Evolutionary conservation across 2,113 vertebrate genomes (phyloP).

Genomic region (Cololabis saira): DNA sequence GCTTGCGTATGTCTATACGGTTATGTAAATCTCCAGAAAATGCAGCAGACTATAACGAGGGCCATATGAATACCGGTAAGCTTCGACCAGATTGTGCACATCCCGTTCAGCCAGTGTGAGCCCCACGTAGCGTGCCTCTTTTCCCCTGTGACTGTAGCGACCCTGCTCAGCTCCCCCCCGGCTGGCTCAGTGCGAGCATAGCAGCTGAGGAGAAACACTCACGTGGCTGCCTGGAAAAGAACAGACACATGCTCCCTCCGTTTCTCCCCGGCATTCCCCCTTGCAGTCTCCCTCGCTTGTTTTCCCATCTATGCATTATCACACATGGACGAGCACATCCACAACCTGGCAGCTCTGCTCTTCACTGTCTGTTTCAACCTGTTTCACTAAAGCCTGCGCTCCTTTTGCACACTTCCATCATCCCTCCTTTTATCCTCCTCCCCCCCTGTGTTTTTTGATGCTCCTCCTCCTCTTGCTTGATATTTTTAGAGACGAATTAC

Average conservation of each 20-base stretch:
- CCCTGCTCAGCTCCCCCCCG: constrained; percentile 62
- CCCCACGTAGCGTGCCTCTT: constrained; percentile 15
- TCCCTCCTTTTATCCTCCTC: constrained; percentile 52
- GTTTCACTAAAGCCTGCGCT: constrained; percentile 7
- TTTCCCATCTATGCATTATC: constrained; percentile 1
- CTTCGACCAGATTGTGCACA: constrained; percentile 15
- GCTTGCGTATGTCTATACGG: background rate
- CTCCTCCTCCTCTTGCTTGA: constrained; percentile 68
- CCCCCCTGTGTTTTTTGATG: constrained; percentile 66
- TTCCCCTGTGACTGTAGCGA: constrained; percentile 50
- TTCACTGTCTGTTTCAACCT: constrained; percentile 31
- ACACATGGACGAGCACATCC: constrained; percentile 44
- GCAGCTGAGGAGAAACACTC: constrained; percentile 72
- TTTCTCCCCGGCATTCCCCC: constrained; percentile 19
- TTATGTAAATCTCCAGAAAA: constrained; percentile 21
- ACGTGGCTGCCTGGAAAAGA: constrained; percentile 73
- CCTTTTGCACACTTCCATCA: constrained; percentile 30
- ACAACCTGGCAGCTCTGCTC: constrained; percentile 28
- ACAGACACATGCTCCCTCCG: constrained; percentile 51
- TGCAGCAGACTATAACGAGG: background rate
- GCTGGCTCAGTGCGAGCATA: constrained; percentile 62
- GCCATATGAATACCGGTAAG: background rate
- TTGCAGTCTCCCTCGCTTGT: background rate
- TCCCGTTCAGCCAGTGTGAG: constrained; percentile 8
- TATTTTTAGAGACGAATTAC: constrained; percentile 81